Conservation (phyloP, 2,888 invertebrate genomes). For the Flexamia atlantica region DNA sequence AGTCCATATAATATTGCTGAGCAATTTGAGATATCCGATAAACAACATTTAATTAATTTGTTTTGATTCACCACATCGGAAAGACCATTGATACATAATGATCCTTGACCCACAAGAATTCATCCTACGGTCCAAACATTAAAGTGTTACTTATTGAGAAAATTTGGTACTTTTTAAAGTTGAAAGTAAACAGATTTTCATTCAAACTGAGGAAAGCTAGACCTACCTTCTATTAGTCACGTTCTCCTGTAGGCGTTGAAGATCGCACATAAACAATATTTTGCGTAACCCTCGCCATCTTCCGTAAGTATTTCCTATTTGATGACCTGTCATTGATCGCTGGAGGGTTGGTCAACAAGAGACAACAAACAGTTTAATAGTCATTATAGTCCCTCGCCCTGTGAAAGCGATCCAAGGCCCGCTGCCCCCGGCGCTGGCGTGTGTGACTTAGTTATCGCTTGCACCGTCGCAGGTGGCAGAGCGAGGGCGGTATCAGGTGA, state of each 20-base stretch:
- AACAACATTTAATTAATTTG: too few relatives aligned
- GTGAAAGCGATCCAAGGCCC: conserved; percentile 4
- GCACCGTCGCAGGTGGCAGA: background rate
- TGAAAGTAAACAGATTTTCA: too few relatives aligned
- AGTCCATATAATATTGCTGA: too few relatives aligned
- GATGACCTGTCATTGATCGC: background rate
- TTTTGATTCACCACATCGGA: too few relatives aligned
- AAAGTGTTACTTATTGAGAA: too few relatives aligned
- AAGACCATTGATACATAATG: too few relatives aligned
- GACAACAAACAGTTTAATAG: conserved; percentile 19
- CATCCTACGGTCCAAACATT: too few relatives aligned
- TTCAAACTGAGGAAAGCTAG: too few relatives aligned
- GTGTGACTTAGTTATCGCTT: conserved; percentile 12
- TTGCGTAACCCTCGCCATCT: background rate
- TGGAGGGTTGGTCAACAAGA: conserved; percentile 4
- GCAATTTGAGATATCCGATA: too few relatives aligned
- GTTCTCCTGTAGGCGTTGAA: background rate
- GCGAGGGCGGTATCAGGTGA: background rate
- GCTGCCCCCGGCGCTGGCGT: background rate
- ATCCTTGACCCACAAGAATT: too few relatives aligned
- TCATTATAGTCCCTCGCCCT: background rate
- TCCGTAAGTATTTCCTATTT: conserved; percentile 1
- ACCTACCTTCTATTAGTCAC: background rate
- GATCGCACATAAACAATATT: background rate
- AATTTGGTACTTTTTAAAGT: too few relatives aligned